Base-by-base conservation (phyloP, 2,797 vertebrate species). In the Mus caroli region DNA sequence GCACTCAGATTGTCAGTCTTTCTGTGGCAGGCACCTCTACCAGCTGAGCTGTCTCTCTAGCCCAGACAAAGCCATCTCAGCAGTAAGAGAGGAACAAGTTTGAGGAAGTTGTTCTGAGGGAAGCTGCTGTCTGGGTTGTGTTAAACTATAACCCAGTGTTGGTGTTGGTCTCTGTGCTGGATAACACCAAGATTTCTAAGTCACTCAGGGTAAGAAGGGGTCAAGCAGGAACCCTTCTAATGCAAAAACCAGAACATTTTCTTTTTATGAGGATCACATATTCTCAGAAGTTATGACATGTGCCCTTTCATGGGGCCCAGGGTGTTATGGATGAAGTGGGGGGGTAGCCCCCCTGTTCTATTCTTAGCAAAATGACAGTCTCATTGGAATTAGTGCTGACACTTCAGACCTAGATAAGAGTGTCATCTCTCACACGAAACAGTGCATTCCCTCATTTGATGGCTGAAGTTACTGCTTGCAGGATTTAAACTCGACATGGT, bases 241-340 rank as follows among this genome's bases (percentile, higher is more conserved):
- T 95, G 91, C 40, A 67, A 71, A 96, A 94, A 94, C 80, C 92
- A 97, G 95, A 97, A 89, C 79, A 62, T 93, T 97, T 96, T 91
- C 58, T 97, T 92, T 94, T 94, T 73, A 79, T 86, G 58, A 78
- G 79, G 78, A 91, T 93, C 89, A 88, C n/a, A 67, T 90, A 87
- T n/a, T 95, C 92, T 96, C 83, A 83, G 73, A 67, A 94, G 92
- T 92, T 88, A 73, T 90, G 92, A 85, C 79, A 73, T 58, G 9
- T 79, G 67, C 88, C 79, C 94, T 96, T 96, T 56, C 75, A 2
- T 69, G 62, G 52, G 86, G 11, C 19, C 46, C 40, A 11, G 24
- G 15, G 73, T 31, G 26, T 84, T 58, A 34, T 85, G 40, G 64
- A 50, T 58, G 82, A 56, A 34, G 24, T 12, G 28, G 13, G 6